Percentiles rank a stretch among this genome's conserved stretches.
Evolutionary conservation across 1,140 invertebrate species (phyloP).

Genomic region (Lordiphosa mommai): DNA sequence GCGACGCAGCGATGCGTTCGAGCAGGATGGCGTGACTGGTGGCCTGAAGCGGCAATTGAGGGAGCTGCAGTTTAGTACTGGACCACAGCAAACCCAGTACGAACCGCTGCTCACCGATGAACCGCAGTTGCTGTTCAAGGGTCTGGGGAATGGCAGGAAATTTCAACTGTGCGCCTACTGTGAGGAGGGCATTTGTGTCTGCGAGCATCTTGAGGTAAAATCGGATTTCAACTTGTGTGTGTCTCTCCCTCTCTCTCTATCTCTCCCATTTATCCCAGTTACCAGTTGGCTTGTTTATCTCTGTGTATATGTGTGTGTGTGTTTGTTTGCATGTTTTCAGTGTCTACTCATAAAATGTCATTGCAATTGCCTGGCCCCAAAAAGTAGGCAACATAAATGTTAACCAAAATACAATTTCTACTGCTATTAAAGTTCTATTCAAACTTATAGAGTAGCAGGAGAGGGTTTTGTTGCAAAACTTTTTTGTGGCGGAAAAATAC

Average conservation of each 20-base stretch:
- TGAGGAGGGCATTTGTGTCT: constrained; percentile 78
- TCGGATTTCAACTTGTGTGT: not conserved
- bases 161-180: constrained; percentile 74
- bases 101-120: constrained; percentile 71
- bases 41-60: constrained; percentile 62
- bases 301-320: not conserved
- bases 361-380: not conserved
- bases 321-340: constrained; percentile 14
- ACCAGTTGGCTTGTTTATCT: not conserved
- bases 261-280: not conserved
- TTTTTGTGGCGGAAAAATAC: not conserved
- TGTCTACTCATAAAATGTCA: constrained; percentile 2
- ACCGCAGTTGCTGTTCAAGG: constrained; percentile 70
- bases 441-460: not conserved
- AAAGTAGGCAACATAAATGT: not conserved
- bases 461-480: not conserved
- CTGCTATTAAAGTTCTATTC: constrained; percentile 4
- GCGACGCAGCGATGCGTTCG: constrained; percentile 67
- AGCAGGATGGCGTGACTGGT: constrained; percentile 39
- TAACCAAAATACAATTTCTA: not conserved
- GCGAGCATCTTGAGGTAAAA: constrained; percentile 79
- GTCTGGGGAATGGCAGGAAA: constrained; percentile 61
- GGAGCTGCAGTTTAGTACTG: constrained; percentile 61
- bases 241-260: not conserved
- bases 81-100: constrained; percentile 64